A percentile compares a stretch with the other conserved stretches of the same genome.
Conservation (phyloP, 2,113 vertebrate species). For the Epinephelus cyanopodus region DNA sequence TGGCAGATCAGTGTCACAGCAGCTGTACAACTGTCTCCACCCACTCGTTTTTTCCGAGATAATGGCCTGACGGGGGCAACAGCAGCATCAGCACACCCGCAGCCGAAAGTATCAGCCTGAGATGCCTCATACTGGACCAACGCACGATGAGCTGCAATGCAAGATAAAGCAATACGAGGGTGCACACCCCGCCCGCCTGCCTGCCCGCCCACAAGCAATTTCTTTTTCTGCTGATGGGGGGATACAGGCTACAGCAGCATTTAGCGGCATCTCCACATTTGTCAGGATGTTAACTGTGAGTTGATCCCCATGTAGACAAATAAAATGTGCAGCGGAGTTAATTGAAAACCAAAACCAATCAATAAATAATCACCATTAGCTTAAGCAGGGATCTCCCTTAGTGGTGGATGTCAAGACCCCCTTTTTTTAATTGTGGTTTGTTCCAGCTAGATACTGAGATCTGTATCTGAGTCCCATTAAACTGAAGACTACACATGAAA, state of each 20-base stretch:
- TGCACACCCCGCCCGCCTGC: too few relatives aligned
- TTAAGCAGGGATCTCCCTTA: too few relatives aligned
- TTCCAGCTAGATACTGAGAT: not conserved
- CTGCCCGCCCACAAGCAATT: slow-evolving; percentile 28
- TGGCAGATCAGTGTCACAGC: slow-evolving; percentile 23
- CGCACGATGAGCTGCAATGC: not conserved
- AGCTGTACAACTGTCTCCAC: slow-evolving; percentile 5
- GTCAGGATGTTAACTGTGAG: slow-evolving; percentile 10
- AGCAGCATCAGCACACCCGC: slow-evolving; percentile 35
- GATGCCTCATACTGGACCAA: not conserved
- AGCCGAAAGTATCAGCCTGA: not conserved
- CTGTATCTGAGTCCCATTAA: not conserved
- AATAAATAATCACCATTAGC: not conserved
- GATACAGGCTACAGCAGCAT: not conserved
- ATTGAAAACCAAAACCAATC: not conserved
- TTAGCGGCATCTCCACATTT: not conserved
- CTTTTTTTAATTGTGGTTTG: not conserved
- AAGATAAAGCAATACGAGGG: slow-evolving; percentile 37
- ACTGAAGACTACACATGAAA: too few relatives aligned
- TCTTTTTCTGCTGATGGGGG: slow-evolving; percentile 48
- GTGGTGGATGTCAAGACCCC: too few relatives aligned
- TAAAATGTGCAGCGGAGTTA: slow-evolving; percentile 1
- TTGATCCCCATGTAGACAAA: not conserved
- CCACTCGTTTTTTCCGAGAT: slow-evolving; percentile 30
- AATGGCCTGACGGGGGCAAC: slow-evolving; percentile 36